These are phyloP conservation scores for Frankliniella intonsa DNA, from an alignment of 2,888 invertebrate genomes.

Conservation along the genomic window DNA sequence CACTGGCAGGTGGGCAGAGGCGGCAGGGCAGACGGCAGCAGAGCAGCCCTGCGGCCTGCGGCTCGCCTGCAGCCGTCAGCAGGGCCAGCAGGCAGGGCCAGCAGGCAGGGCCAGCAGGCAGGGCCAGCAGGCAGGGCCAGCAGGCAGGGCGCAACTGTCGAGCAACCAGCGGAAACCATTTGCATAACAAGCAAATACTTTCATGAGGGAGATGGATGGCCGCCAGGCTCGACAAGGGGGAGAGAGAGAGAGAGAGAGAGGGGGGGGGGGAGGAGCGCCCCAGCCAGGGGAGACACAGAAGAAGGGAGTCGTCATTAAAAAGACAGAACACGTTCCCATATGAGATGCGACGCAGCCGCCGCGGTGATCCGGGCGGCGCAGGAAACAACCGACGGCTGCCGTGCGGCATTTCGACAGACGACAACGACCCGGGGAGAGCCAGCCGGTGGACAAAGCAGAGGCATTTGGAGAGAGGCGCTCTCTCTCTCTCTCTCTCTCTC, in stretches of 20 bases:
- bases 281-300: not conserved
- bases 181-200: slow-evolving; percentile 27
- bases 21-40: no score
- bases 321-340: not conserved
- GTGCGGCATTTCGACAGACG: no score
- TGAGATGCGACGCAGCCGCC: not conserved
- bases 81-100: not conserved
- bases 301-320: slow-evolving; percentile 4
- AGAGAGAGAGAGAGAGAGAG: slow-evolving; percentile 19
- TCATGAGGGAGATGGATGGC: not conserved
- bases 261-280: not conserved
- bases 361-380: not conserved
- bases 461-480: no score
- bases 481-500: no score
- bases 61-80: no score
- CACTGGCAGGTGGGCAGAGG: no score
- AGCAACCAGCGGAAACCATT: slow-evolving; percentile 24
- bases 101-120: not conserved
- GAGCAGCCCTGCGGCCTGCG: no score
- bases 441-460: no score
- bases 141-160: not conserved
- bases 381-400: not conserved
- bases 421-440: no score
- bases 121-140: not conserved
- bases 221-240: not conserved